Evolutionary conservation across 2,113 vertebrate species (phyloP).

Genomic region (Microtus oregoni): DNA sequence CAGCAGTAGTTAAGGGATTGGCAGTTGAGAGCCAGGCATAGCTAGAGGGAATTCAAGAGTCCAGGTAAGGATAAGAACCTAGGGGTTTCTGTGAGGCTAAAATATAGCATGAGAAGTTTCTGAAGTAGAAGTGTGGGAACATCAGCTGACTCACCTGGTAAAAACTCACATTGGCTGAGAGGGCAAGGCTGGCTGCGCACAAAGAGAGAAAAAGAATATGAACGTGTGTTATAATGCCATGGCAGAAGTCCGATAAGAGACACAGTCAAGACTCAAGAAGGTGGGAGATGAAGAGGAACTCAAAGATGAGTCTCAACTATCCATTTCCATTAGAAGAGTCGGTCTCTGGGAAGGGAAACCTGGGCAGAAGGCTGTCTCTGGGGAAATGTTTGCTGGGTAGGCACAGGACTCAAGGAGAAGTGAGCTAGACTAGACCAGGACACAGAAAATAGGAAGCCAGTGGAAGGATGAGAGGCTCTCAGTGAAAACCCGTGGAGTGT

Average conservation of each 20-base stretch:
- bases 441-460: background rate
- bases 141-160: background rate
- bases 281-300: accelerated
- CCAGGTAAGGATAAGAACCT: background rate
- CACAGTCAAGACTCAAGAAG: background rate
- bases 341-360: background rate
- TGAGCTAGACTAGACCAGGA: too few species aligned
- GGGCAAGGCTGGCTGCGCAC: background rate
- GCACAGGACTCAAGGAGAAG: background rate
- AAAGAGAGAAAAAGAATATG: background rate
- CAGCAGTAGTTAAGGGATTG: background rate
- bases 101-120: background rate
- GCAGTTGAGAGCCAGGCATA: too few species aligned
- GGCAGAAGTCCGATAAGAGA: background rate
- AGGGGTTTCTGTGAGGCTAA: background rate
- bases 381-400: background rate
- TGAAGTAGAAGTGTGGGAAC: background rate
- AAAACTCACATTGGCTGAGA: background rate
- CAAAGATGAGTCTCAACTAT: background rate
- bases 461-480: too few species aligned
- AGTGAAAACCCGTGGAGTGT: accelerated
- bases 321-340: background rate
- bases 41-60: background rate
- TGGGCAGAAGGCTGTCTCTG: too few species aligned
- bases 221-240: background rate